Base-by-base conservation (phyloP, 2,113 vertebrate genomes). In the Gila orcuttii region DNA sequence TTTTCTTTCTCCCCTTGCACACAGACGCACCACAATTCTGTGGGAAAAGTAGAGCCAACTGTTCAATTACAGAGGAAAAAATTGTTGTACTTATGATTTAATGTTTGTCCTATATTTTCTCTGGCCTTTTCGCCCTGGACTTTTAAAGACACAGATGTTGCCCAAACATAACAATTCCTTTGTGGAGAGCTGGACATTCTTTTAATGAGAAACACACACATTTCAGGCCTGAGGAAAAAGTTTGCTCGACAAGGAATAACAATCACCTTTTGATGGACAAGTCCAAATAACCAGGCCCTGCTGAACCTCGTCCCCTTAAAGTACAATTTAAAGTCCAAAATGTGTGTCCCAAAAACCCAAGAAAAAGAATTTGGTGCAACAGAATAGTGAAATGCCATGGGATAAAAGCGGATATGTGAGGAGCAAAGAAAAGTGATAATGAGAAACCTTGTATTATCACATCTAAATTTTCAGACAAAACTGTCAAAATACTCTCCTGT, bases 101-200 rank as follows among this genome's bases (percentile, higher is more conserved):
- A 86, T 82, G 83, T 89, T 87, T 87, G 88, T 84, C 79, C 55
- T 76, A 52, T 73, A 84, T 86, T 88, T 88, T 83, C 84, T 87
- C 88, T 88, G 85, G 86, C 77, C 28, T 85, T 77, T 87, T 86
- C 33, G 28, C 75, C 69, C 55, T 52, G 9, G 52, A 69, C 39
- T 85, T 83, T 52, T 47, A 85, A 28, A 85, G 86, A 86, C 84
- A 57, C 74, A 86, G 75, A 10, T 60, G 57, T 73, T 45, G 75
- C 84, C 86, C 85, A 88, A 75, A 88, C 74, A 85, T 62, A 86
- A 81, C 73, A 89, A 75, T 83, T 78, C 59, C 66, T 68, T 69
- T 39, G 33, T 71, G 60, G 33, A 10, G 74, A 79, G 66, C 84
- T 71, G 86, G 57, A 79, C 74, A 57, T 79, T 64, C 83, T 60